Conservation (phyloP, 2,113 vertebrate species). For the Myiozetetes cayanensis region DNA sequence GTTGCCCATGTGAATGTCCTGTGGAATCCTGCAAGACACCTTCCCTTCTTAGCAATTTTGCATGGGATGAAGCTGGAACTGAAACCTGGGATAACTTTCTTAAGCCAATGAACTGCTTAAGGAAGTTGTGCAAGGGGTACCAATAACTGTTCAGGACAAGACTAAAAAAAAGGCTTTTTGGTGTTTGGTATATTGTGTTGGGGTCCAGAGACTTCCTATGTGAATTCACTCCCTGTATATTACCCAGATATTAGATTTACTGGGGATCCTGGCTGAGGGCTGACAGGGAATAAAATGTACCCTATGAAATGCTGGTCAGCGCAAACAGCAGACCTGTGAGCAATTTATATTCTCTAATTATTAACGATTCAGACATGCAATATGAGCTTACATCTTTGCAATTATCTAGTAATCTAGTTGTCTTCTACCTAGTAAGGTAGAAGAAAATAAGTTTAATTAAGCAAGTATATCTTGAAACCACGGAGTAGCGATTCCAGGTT, state of each 20-base stretch:
- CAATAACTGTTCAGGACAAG: not conserved
- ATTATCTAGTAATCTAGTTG: not conserved
- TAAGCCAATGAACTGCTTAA: not conserved
- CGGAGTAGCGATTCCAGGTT: not conserved
- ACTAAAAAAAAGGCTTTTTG: not conserved
- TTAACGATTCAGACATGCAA: not conserved
- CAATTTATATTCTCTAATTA: rapidly evolving
- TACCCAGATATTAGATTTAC: not conserved
- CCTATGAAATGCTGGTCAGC: not conserved
- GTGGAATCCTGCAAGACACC: not conserved
- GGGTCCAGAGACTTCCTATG: not conserved
- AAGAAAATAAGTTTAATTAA: not conserved
- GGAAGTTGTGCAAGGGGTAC: not conserved
- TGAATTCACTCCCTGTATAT: not conserved
- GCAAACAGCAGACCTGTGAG: not conserved
- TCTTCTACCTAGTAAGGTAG: not conserved
- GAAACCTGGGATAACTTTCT: not conserved
- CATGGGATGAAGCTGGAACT: not conserved
- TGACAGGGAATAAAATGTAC: not conserved
- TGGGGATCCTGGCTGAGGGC: not conserved
- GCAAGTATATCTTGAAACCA: not conserved
- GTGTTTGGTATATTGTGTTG: not conserved
- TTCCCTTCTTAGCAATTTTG: not conserved
- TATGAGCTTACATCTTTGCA: not conserved
- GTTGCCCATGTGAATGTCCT: not conserved